Conservation (phyloP, 1,140 invertebrate genomes). For the Gonatopus flavifemur region DNA sequence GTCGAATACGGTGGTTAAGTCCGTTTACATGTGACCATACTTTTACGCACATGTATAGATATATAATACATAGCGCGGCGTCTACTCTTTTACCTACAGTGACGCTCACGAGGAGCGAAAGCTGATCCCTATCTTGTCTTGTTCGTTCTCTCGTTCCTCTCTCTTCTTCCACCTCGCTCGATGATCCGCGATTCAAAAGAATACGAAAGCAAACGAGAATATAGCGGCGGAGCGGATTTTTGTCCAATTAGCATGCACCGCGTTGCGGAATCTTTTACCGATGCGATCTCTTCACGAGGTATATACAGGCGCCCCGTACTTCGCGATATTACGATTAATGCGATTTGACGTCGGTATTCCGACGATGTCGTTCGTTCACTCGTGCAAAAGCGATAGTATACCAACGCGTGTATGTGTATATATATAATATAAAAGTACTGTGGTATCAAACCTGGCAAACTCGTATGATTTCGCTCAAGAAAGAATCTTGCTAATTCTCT, state of each 20-base stretch:
- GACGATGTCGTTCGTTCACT: conserved; percentile 8
- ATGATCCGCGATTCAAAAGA: conserved; percentile 23
- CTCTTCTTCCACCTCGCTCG: too few relatives aligned
- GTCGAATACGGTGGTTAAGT: too few relatives aligned
- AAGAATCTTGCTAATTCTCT: too few relatives aligned
- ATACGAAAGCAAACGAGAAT: not conserved
- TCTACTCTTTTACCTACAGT: conserved; percentile 31
- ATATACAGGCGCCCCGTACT: conserved; percentile 13
- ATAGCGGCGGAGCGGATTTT: conserved; percentile 22
- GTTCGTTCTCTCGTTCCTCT: too few relatives aligned
- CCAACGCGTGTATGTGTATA: conserved; percentile 1
- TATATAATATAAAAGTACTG: too few relatives aligned
- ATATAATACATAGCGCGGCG: conserved; percentile 23
- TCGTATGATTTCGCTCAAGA: too few relatives aligned
- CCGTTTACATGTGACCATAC: too few relatives aligned
- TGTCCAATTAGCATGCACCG: conserved; percentile 41
- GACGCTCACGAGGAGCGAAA: conserved; percentile 39
- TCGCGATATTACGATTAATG: conserved; percentile 40
- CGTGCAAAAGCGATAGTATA: not conserved
- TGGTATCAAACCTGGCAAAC: too few relatives aligned
- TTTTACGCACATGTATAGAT: too few relatives aligned
- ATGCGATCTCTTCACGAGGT: conserved; percentile 25
- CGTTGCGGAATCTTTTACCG: conserved; percentile 33
- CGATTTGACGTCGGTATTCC: conserved; percentile 34
- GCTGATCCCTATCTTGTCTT: conserved; percentile 35